Evolutionary conservation across 1,140 invertebrate species (phyloP).

Genomic region (Heliconius hewitsoni): DNA sequence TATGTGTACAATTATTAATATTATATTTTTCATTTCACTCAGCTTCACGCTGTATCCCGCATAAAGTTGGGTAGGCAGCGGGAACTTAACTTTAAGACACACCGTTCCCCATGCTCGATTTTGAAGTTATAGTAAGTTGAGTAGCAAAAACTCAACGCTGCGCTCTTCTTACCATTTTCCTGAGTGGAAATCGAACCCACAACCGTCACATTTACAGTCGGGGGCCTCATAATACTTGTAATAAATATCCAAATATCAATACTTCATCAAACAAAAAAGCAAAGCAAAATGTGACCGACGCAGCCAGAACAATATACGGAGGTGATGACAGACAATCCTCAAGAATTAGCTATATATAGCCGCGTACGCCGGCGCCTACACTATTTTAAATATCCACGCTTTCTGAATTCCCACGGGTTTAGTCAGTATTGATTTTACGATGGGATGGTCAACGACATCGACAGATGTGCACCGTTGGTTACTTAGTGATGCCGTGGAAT

Average conservation of each 20-base stretch:
- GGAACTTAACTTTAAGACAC: no score
- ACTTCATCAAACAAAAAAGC: not conserved
- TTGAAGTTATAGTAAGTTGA: no score
- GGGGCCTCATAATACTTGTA: no score
- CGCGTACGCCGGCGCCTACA: conserved; percentile 42
- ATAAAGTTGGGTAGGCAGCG: no score
- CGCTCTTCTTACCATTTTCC: no score
- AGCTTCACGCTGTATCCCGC: no score
- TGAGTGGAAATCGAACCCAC: no score
- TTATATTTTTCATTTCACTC: no score
- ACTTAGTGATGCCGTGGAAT: not conserved
- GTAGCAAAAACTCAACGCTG: no score
- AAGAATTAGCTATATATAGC: conserved; percentile 37
- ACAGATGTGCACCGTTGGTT: not conserved
- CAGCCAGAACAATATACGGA: conserved; percentile 52
- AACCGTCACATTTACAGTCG: no score
- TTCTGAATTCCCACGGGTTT: conserved; percentile 38
- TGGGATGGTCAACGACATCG: conserved; percentile 3
- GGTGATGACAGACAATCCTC: conserved; percentile 58
- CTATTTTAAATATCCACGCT: conserved; percentile 43
- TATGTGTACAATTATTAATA: no score
- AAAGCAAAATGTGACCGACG: not conserved
- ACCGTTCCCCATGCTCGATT: no score
- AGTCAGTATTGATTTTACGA: conserved; percentile 33
- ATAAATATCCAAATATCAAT: not conserved